phyloP scores from a whole-genome alignment of 2,797 vertebrate genomes.

The Anisognathus igniventris region DNA sequence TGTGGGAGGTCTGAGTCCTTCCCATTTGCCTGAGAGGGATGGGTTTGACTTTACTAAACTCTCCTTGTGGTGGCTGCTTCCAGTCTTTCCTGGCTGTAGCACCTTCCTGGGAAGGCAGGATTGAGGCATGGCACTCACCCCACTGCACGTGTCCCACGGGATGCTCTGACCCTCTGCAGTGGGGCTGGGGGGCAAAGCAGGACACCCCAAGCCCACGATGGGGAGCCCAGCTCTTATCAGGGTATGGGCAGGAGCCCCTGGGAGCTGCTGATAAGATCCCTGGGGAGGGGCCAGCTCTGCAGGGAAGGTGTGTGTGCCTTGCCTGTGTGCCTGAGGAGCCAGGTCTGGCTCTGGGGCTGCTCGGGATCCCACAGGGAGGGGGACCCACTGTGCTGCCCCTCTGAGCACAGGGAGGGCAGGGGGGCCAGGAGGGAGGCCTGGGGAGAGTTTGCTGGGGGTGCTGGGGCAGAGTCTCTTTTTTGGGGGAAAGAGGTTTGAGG shows the following conservation, averaged over 20 bases:
- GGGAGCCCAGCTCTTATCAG: not conserved
- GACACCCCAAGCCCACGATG: rapidly evolving
- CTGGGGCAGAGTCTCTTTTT: not conserved
- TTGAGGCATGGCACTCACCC: rapidly evolving
- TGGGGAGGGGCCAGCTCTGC: rapidly evolving
- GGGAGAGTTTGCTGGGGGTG: not conserved
- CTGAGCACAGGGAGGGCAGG: not conserved
- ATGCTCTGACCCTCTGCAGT: not conserved
- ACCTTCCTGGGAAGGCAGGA: not conserved
- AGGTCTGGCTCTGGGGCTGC: not conserved
- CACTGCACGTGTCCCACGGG: rapidly evolving
- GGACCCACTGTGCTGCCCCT: rapidly evolving
- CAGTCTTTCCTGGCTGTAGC: not conserved
- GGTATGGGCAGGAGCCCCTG: not conserved
- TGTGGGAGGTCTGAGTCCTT: no score
- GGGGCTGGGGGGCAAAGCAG: not conserved
- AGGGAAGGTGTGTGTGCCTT: no score
- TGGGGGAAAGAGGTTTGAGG: no score
- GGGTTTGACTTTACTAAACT: not conserved
- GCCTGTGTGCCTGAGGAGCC: not conserved
- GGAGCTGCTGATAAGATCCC: not conserved
- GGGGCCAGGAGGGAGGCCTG: not conserved
- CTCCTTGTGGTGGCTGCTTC: not conserved
- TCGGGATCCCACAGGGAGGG: not conserved
- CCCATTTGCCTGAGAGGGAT: no score